A percentile compares a stretch with the other conserved stretches of the same genome.
phyloP scores from a whole-genome alignment of 2,797 vertebrate genomes.

The Premnoplex brunnescens region DNA sequence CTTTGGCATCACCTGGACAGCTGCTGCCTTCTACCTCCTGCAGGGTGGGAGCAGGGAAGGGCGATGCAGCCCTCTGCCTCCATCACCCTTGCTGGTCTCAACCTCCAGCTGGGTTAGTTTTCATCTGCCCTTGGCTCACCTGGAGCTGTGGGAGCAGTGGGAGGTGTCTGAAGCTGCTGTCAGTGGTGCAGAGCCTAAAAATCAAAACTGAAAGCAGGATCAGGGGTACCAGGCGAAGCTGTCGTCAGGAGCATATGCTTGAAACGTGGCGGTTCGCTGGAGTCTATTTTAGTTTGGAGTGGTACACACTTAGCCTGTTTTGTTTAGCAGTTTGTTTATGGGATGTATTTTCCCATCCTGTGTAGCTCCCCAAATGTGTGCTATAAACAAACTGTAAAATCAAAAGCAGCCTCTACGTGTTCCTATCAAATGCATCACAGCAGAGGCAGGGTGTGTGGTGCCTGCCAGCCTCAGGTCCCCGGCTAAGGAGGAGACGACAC shows the following conservation, averaged over 20 bases:
- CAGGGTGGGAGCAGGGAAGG: not conserved
- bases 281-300: slow-evolving; percentile 42
- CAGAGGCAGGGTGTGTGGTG: not conserved
- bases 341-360: slow-evolving; percentile 41
- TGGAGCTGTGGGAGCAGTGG: not conserved
- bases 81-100: not conserved
- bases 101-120: not conserved
- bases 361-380: slow-evolving; percentile 25
- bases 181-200: not conserved
- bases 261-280: not conserved
- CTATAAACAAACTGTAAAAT: slow-evolving; percentile 56
- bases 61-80: not conserved
- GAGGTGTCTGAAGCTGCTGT: not conserved
- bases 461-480: not conserved
- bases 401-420: not conserved
- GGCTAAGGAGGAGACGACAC: not conserved
- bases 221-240: not conserved
- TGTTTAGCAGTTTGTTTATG: slow-evolving; percentile 62
- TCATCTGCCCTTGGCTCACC: not conserved
- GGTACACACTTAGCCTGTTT: slow-evolving; percentile 30
- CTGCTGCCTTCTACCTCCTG: accelerated
- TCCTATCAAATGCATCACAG: not conserved
- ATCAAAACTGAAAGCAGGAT: not conserved
- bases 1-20: not conserved
- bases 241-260: slow-evolving; percentile 36